Evolutionary conservation across 2,113 vertebrate genomes (phyloP).

Genomic region (Mus musculus): GRCm39 chr1:76706501-76707000

Average conservation of each 20-base stretch:
- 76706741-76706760: no score
- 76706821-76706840: no score
- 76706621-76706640: not conserved
- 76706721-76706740: not conserved
- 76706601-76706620: not conserved
- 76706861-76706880: not conserved
- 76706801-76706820: not conserved
- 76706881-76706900: no score
- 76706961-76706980: not conserved
- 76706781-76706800: not conserved
- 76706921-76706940: not conserved
- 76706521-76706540: not conserved
- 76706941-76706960: not conserved
- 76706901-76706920: no score
- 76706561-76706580: not conserved
- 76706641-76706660: not conserved
- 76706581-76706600: not conserved
- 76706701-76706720: not conserved
- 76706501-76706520: not conserved
- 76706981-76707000: not conserved
- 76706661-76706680: no score
- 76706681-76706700: no score
- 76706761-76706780: not conserved
- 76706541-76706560: not conserved
- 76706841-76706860: no score